These are phyloP conservation scores for Thereva nobilitata DNA, from an alignment of 2,888 invertebrate genomes.

Conservation along the genomic window DNA sequence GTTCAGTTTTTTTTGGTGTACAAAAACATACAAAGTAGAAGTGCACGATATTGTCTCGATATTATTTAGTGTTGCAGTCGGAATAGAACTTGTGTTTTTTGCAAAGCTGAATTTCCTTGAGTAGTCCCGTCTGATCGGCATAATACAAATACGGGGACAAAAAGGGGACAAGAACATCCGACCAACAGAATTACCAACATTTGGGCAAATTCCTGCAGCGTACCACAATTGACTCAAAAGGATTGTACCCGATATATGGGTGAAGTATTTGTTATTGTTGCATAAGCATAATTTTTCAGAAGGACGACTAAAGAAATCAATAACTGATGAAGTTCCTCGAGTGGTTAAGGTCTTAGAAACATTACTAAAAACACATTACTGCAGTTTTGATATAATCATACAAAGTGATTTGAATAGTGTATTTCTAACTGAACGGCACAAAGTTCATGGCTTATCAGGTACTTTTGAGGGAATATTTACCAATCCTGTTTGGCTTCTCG, in stretches of 20 bases:
- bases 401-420: slow-evolving; percentile 78
- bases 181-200: no score
- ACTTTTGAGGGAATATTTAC: slow-evolving; percentile 65
- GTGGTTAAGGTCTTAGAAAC: slow-evolving; percentile 65
- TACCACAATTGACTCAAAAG: slow-evolving; percentile 62
- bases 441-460: slow-evolving; percentile 57
- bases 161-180: no score
- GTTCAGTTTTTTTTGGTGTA: no score
- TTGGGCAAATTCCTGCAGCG: slow-evolving; percentile 61
- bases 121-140: no score
- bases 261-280: slow-evolving; percentile 67
- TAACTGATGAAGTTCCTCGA: slow-evolving; percentile 64
- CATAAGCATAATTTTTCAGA: slow-evolving; percentile 61
- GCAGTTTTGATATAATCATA: slow-evolving; percentile 68
- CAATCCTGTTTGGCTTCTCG: slow-evolving; percentile 70
- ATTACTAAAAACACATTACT: slow-evolving; percentile 57
- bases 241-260: slow-evolving; percentile 79
- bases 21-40: no score
- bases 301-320: slow-evolving; percentile 60
- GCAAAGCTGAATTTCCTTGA: no score
- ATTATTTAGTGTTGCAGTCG: no score
- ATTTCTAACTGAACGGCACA: slow-evolving; percentile 70
- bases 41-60: no score
- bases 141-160: no score
- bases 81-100: no score